These are phyloP conservation scores for Macaria liturata DNA, from an alignment of 2,888 invertebrate species.

Conservation along the genomic window DNA sequence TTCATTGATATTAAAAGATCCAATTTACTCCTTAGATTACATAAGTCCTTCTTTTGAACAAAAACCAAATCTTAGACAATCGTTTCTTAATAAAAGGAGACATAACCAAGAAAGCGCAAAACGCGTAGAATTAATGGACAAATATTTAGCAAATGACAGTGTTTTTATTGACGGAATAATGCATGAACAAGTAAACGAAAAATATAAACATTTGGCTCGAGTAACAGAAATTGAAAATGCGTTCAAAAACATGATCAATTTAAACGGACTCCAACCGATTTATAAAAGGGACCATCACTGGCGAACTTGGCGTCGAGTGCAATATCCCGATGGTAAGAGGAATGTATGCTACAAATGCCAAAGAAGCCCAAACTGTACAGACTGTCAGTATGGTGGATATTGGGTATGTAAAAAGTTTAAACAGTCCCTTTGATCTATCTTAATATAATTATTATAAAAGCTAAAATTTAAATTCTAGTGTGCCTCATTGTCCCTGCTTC, in stretches of 20 bases:
- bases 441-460: no score
- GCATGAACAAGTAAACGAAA: constrained; percentile 40
- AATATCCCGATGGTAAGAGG: constrained; percentile 32
- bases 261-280: constrained; percentile 54
- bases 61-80: constrained; percentile 35
- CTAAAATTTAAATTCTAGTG: no score
- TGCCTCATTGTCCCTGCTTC: no score
- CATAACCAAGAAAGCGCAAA: constrained; percentile 18
- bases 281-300: constrained; percentile 59
- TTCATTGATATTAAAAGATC: constrained; percentile 12
- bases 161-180: constrained; percentile 45
- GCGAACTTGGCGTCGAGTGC: constrained; percentile 62
- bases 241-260: constrained; percentile 48
- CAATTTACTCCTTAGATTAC: constrained; percentile 22
- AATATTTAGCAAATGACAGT: constrained; percentile 37
- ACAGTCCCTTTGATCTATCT: not conserved
- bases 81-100: constrained; percentile 39
- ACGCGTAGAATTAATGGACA: constrained; percentile 25
- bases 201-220: constrained; percentile 22
- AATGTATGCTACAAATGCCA: constrained; percentile 55
- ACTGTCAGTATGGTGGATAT: constrained; percentile 46
- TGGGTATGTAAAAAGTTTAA: constrained; percentile 52
- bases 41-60: not conserved
- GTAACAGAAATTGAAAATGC: constrained; percentile 45
- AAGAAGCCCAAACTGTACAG: constrained; percentile 41